These are phyloP conservation scores for Puffinus mauretanicus DNA, from an alignment of 2,113 vertebrate species.

Conservation along the genomic window DNA sequence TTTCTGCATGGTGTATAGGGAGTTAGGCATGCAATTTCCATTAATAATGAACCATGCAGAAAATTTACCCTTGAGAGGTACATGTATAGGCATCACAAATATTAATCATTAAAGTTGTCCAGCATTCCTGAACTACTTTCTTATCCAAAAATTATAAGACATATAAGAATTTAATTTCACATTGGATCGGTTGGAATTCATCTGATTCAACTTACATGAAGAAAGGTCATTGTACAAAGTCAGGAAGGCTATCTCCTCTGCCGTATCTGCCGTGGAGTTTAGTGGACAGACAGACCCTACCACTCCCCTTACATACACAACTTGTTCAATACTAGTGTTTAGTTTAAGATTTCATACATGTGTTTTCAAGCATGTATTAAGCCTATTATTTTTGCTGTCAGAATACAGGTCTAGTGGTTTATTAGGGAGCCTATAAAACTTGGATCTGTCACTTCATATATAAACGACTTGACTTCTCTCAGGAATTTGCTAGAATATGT, in stretches of 20 bases:
- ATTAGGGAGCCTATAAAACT: background rate
- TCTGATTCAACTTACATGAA: background rate
- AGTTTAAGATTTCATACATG: background rate
- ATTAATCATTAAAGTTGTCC: slow-evolving; percentile 17
- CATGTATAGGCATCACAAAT: background rate
- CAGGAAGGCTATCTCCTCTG: background rate
- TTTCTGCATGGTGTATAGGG: slow-evolving; percentile 4
- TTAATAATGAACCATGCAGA: slow-evolving; percentile 15
- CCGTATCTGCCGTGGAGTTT: background rate
- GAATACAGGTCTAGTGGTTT: background rate
- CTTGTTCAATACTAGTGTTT: background rate
- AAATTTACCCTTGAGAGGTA: slow-evolving; percentile 9
- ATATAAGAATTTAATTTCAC: background rate
- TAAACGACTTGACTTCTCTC: background rate
- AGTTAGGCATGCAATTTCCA: slow-evolving; percentile 14
- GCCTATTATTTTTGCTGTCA: background rate
- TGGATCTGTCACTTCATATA: background rate
- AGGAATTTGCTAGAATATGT: background rate
- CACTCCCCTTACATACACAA: background rate
- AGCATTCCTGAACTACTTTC: background rate
- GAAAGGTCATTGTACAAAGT: background rate
- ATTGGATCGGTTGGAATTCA: background rate
- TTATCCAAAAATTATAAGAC: background rate
- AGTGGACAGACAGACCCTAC: background rate
- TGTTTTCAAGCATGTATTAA: background rate